Percentiles rank a stretch among this genome's conserved stretches.
phyloP scores from a whole-genome alignment of 1,140 invertebrate genomes.

The Bombus cullumanus region DNA sequence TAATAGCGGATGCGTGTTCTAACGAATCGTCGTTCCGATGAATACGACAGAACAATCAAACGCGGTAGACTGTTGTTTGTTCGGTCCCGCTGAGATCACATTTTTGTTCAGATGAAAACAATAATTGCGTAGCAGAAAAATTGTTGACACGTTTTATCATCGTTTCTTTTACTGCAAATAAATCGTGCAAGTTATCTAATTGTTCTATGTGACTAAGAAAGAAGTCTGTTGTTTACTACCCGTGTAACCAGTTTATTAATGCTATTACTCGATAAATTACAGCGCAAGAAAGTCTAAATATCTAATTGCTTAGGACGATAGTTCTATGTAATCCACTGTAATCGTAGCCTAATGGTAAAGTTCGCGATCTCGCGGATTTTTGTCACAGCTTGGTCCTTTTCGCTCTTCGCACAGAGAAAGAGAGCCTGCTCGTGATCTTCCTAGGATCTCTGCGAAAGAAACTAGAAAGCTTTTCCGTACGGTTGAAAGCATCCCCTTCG shows the following conservation, averaged over 20 bases:
- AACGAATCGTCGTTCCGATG: not conserved
- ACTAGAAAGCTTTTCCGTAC: not conserved
- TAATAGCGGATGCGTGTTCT: not conserved
- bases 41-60: not conserved
- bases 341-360: too few relatives aligned
- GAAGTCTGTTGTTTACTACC: too few relatives aligned
- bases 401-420: not conserved
- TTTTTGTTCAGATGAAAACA: not conserved
- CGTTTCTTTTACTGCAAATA: not conserved
- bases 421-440: not conserved
- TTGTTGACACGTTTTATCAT: not conserved
- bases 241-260: too few relatives aligned
- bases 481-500: not conserved
- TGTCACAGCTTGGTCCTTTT: not conserved
- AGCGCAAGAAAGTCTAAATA: not conserved
- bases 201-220: too few relatives aligned
- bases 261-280: not conserved
- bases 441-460: not conserved
- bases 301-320: not conserved
- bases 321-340: too few relatives aligned
- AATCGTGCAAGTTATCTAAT: not conserved
- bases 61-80: rapidly evolving
- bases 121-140: not conserved
- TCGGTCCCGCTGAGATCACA: not conserved
- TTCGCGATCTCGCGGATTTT: not conserved